Evolutionary conservation across 2,113 vertebrate species (phyloP), one percentile per base, ranked within the genome.

Genomic region (Salvelinus namaycush): DNA sequence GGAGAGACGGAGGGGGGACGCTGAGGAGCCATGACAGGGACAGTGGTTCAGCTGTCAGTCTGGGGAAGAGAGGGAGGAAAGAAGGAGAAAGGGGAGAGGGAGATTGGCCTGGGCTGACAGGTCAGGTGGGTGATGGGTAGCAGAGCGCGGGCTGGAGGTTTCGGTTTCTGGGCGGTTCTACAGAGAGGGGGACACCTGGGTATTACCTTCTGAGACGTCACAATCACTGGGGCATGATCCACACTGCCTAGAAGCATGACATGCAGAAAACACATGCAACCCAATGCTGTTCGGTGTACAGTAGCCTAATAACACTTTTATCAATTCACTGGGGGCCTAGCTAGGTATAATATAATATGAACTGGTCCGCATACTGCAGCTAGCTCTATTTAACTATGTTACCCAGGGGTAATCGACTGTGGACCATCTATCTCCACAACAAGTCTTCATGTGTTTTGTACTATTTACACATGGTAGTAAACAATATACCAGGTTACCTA

Each of bases 41-140:
- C 91, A 93, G 87, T 85, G 87, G 89, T 92, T 85, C 84, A 86
- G 86, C 89, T 92, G 91, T 92, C 91, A 87, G 88, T 79, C 83
- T 13, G 39, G 79, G 66, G 81, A 54, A 70, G 84, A 75, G 34
- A 72, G 57, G 49, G 49, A 76, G 82, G 78, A 82, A 51, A 34
- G 34, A 6, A 34, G 11, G 51, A 18, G 51, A 54, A 54, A 70
- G 84, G 73, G 44, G 75, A 54, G 77, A 81, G 76, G 82, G 79
- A 81, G 78, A 90, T 81, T 87, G 90, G 84, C 85, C 70, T 9
- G 81, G 82, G 82, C 86, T 89, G 91, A 93, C 91, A 92, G 90
- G 93, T 92, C 89, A 87, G 39, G 79, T 76, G 59, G 59, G 13
- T 62, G 59, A 62, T n/a, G 59, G 59, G 59, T 22, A 62, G n/a